A percentile compares a stretch with the other conserved stretches of the same genome.
phyloP scores from a whole-genome alignment of 2,888 invertebrate genomes.

The Autographa pulchrina region DNA sequence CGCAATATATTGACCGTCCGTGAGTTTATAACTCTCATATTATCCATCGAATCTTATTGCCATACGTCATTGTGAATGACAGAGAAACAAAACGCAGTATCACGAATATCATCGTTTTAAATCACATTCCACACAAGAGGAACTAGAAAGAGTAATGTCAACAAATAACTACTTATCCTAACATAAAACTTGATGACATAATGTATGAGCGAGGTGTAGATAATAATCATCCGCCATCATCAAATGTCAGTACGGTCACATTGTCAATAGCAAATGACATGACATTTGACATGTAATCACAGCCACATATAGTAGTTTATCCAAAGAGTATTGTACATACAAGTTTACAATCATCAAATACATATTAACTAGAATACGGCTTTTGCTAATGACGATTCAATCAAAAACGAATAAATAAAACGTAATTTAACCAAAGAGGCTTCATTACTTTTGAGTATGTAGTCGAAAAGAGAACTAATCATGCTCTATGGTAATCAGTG shows the following conservation, averaged over 20 bases:
- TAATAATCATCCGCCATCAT: slow-evolving; percentile 33
- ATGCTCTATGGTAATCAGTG: slow-evolving; percentile 9
- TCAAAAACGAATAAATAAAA: slow-evolving; percentile 56
- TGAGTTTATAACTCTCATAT: background rate
- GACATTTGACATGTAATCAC: slow-evolving; percentile 51
- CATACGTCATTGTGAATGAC: background rate
- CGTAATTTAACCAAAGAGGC: slow-evolving; percentile 45
- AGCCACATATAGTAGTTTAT: slow-evolving; percentile 32
- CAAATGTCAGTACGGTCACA: slow-evolving; percentile 36
- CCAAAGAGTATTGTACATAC: slow-evolving; percentile 24
- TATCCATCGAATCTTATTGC: background rate
- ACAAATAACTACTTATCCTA: background rate
- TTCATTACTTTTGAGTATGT: slow-evolving; percentile 11
- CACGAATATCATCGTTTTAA: slow-evolving; percentile 1
- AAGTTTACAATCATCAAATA: slow-evolving; percentile 64
- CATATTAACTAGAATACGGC: slow-evolving; percentile 60
- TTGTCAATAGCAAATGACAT: slow-evolving; percentile 48
- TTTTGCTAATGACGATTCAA: slow-evolving; percentile 56
- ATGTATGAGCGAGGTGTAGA: background rate
- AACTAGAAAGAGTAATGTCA: background rate
- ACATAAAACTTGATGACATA: slow-evolving; percentile 1
- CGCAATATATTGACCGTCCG: background rate
- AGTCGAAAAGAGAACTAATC: slow-evolving; percentile 1
- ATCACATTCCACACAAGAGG: background rate
- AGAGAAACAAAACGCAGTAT: background rate